Evolutionary conservation across 2,888 invertebrate species (phyloP).

Genomic region (Teleiodes luculella): DNA sequence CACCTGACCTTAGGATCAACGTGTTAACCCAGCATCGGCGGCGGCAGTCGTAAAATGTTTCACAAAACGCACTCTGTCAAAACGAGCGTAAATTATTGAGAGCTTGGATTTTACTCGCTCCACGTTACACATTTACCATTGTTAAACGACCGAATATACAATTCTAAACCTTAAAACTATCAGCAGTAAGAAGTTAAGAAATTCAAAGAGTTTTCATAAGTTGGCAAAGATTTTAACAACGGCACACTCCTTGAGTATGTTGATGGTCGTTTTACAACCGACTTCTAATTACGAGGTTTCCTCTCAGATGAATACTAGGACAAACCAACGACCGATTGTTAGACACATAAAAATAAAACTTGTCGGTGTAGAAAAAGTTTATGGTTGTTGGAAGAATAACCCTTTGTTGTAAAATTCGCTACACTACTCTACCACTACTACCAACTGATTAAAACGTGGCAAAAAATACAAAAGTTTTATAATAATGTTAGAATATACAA

Average conservation of each 20-base stretch:
- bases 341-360: constrained; percentile 56
- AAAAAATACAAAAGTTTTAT: too few species aligned
- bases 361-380: constrained; percentile 58
- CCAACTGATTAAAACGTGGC: too few species aligned
- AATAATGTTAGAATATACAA: too few species aligned
- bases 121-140: constrained; percentile 10
- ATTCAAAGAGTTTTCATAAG: constrained; percentile 6
- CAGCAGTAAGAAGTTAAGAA: constrained; percentile 10
- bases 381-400: constrained; percentile 50
- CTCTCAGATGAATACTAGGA: constrained; percentile 60
- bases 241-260: constrained; percentile 59
- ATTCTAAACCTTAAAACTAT: constrained; percentile 21
- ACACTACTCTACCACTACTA: too few species aligned
- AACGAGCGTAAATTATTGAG: constrained; percentile 68
- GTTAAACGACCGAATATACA: constrained; percentile 21
- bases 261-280: constrained; percentile 74
- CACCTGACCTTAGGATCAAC: constrained; percentile 22
- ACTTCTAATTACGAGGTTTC: constrained; percentile 72
- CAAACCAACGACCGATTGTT: constrained; percentile 56
- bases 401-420: constrained; percentile 61
- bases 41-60: constrained; percentile 57
- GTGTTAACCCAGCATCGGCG: constrained; percentile 49
- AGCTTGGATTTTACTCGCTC: constrained; percentile 44
- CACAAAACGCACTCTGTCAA: constrained; percentile 67
- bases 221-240: constrained; percentile 45